Conservation (phyloP, 2,797 vertebrate genomes). For the Falco columbarius region DNA sequence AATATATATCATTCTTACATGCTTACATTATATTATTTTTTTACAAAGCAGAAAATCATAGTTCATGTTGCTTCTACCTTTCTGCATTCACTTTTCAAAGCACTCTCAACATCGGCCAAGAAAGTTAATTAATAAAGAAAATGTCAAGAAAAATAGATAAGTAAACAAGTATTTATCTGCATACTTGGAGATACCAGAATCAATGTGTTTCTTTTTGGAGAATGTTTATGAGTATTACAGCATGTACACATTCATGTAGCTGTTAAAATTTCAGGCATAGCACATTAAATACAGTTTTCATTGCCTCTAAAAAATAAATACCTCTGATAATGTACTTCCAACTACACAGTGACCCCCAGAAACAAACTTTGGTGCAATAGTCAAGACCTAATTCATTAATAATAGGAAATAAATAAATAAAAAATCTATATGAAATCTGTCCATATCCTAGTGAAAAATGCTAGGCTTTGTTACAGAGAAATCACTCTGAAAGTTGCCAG, state of each 20-base stretch:
- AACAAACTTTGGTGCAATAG: background rate
- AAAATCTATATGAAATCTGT: background rate
- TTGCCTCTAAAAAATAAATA: background rate
- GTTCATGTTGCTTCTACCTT: background rate
- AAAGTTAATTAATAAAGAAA: background rate
- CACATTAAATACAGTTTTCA: background rate
- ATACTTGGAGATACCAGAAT: background rate
- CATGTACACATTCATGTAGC: background rate
- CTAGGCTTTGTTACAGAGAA: background rate
- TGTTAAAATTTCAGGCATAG: background rate
- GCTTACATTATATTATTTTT: background rate
- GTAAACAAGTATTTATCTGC: background rate
- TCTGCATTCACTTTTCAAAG: background rate
- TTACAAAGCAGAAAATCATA: background rate
- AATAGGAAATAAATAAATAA: background rate
- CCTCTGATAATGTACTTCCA: background rate
- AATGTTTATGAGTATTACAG: background rate
- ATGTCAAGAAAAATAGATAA: background rate
- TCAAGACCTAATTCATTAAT: background rate
- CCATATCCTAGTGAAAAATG: background rate
- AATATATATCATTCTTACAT: background rate
- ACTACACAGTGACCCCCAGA: background rate
- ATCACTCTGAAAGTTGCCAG: background rate
- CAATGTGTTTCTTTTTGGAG: background rate
- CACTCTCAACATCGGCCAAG: background rate